Evolutionary conservation across 2,888 invertebrate species (phyloP), one percentile per base, ranked within the genome.

Genomic region (Clistopyga incitator): DNA sequence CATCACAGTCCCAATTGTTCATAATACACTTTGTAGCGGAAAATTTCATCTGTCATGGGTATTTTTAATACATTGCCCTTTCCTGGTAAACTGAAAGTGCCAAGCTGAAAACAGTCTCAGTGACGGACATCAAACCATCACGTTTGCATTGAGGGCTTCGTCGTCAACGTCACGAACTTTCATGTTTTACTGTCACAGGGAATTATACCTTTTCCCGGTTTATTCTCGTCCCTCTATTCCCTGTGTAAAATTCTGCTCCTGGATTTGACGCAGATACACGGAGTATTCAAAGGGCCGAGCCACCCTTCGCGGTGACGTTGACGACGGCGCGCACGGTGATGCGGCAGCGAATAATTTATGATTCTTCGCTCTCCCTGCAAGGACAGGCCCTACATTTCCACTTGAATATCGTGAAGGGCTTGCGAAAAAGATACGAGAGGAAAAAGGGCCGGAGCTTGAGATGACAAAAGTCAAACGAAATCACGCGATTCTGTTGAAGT

Each of bases 401-500:
- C 64, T 64, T 38, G 42, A 38, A 20, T 18, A 29, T 78, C 29
- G 13, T 61, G 20, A 4, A 45, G 47, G 11, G 8, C 13, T 47
- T 6, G 52, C 15, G 54, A 6, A 50, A 25, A 6, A 29, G 23
- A 34, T 34, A 59, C 38, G 50, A 6, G 15, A n/a, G 38, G 18
- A 20, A 34, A 67, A 56, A 20, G 34, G 8, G 25, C 15, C 42
- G 20, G n/a, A 15, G 23, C 20, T 34, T n/a, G 56, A 74, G 20
- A 34, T 20, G 38, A 18, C 18, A 61, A 4, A 29, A 79, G 18
- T 42, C 23, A 78, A 78, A 82, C 45, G 54, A 75, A 82, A 75
- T 78, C 78, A 78, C 64, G 42, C n/a, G 42, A 45, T 38, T 29
- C 23, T 59, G 56, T 56, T 15, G n/a, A 11, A 25, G 18, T 42